Conservation (phyloP, 2,797 vertebrate genomes). For the Mus spretus region DNA sequence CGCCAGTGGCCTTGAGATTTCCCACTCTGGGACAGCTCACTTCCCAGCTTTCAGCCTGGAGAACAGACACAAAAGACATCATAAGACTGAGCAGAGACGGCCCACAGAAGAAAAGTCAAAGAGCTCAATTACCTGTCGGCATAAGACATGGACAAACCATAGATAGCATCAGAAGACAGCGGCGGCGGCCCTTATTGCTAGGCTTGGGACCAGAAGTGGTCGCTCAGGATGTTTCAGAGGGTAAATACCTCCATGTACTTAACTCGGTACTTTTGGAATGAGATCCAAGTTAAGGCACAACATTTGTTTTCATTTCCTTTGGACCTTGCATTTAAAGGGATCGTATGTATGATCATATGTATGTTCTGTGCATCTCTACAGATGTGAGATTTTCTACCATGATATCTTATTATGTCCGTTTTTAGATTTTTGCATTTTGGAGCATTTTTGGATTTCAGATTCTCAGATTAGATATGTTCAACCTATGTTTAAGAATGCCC, state of each 20-base stretch:
- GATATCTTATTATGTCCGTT: not conserved
- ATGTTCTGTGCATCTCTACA: not conserved
- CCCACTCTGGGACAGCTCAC: not conserved
- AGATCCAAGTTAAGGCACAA: not conserved
- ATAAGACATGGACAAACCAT: not conserved
- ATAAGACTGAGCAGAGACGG: slow-evolving; percentile 36
- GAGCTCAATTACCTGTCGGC: not conserved
- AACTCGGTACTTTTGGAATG: not conserved
- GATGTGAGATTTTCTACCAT: not conserved
- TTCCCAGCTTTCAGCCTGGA: not conserved
- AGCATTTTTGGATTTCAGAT: not conserved
- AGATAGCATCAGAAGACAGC: not conserved
- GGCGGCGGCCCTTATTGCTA: not conserved
- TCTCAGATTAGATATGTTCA: not conserved
- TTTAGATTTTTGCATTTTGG: not conserved
- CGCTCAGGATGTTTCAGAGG: not conserved
- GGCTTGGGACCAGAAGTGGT: not conserved
- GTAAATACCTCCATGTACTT: not conserved
- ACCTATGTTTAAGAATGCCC: slow-evolving; percentile 15
- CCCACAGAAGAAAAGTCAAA: slow-evolving; percentile 17
- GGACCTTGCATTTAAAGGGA: not conserved
- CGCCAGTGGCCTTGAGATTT: not conserved
- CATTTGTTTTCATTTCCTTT: not conserved
- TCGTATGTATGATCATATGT: not conserved
- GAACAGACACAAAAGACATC: not conserved